Conservation (phyloP, 1,140 invertebrate genomes). For the Latrodectus geometricus region DNA sequence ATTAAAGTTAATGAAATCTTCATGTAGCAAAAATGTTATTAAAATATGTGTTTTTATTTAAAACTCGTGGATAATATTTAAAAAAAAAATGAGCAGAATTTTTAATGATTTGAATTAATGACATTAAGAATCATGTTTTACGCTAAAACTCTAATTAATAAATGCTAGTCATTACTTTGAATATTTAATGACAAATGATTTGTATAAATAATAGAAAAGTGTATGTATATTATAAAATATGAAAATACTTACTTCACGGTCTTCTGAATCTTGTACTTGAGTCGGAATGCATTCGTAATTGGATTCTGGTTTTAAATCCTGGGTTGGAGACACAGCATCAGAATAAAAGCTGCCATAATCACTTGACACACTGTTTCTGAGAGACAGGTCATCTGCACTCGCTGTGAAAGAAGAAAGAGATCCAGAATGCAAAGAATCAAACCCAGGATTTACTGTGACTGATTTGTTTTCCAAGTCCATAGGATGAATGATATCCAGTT, state of each 20-base stretch:
- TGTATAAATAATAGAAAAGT: no score
- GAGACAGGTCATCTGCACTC: slow-evolving; percentile 40
- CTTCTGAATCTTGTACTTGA: slow-evolving; percentile 2
- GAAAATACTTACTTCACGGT: slow-evolving; percentile 22
- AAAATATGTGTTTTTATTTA: no score
- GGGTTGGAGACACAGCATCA: slow-evolving; percentile 39
- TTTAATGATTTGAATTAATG: no score
- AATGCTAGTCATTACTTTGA: no score
- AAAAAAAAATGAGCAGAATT: no score
- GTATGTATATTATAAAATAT: neutral
- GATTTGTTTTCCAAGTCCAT: slow-evolving; percentile 60
- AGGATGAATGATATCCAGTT: slow-evolving; percentile 58
- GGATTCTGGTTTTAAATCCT: slow-evolving; percentile 38
- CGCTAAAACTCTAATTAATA: no score
- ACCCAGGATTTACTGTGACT: slow-evolving; percentile 55
- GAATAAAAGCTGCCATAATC: slow-evolving; percentile 59
- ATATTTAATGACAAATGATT: no score
- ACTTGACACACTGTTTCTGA: slow-evolving; percentile 52
- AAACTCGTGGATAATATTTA: no score
- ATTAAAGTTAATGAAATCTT: no score
- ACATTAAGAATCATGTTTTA: no score
- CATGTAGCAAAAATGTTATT: no score
- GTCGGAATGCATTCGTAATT: slow-evolving; percentile 46
- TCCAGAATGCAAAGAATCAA: slow-evolving; percentile 36
- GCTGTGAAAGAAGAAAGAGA: slow-evolving; percentile 34